Conservation (phyloP, 2,888 invertebrate genomes). For the Eupsilia transversa region DNA sequence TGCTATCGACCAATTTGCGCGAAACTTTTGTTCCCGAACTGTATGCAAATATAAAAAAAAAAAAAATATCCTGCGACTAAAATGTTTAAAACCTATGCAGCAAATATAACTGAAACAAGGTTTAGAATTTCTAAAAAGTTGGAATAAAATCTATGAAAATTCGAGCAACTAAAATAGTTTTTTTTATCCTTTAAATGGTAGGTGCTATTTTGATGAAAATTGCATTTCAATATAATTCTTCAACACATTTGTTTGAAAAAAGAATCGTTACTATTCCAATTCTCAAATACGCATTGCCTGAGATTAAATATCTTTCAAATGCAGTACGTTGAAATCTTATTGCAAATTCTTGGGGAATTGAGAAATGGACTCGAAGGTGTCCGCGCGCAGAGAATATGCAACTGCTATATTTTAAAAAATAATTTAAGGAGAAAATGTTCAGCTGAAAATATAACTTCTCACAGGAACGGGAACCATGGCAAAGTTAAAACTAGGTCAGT, state of each 20-base stretch:
- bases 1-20: constrained; percentile 16
- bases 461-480: background rate
- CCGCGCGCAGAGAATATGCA: constrained; percentile 17
- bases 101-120: background rate
- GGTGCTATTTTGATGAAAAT: background rate
- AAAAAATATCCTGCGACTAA: background rate
- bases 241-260: background rate
- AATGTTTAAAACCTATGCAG: background rate
- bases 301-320: constrained; percentile 39
- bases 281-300: constrained; percentile 13
- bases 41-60: constrained; percentile 6
- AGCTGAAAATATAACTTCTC: constrained; percentile 21
- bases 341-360: constrained; percentile 34
- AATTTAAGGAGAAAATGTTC: constrained; percentile 18
- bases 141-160: background rate
- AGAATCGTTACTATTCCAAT: background rate
- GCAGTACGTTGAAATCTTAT: constrained; percentile 31
- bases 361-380: constrained; percentile 39
- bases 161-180: background rate
- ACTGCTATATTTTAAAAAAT: constrained; percentile 27
- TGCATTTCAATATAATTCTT: background rate
- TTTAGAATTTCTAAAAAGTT: background rate
- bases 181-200: background rate
- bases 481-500: constrained; percentile 17
- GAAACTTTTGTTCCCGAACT: background rate